Base-by-base conservation (phyloP, 2,888 invertebrate species). In the Chymomyza fuscimana region DNA sequence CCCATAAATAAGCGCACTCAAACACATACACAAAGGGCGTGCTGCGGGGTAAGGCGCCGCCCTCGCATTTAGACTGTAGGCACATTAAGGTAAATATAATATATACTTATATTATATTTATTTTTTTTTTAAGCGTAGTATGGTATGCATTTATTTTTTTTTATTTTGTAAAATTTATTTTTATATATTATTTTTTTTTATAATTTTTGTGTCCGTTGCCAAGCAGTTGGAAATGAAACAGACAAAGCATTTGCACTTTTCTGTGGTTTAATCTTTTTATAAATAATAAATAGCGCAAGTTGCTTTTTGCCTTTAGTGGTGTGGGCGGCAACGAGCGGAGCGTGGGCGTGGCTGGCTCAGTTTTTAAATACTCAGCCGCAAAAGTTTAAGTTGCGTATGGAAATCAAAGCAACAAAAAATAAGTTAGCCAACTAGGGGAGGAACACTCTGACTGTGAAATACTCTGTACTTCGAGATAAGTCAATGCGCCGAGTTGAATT, bases 271-370 rank as follows among this genome's bases (percentile, higher is more conserved):
- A 75, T 75, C 74, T 75, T 75, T 67, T 83, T 87, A 83, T 81
- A 83, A 79, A 87, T 87, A 87, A 87, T 84, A 83, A 83, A 86
- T 83, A 84, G 77, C 74, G 69, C 69, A 79, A 83, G 81, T 81
- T 86, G 67, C 70, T 50, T 52, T 70, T 65, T 70, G 73, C 66
- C 68, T 68, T 64, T 58, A 25, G 25, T 66, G n/a, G 4, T 6
- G 50, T 19, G 29, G 29, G 12, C 32, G 32, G 5, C 32, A 9
- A 7, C 1, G 32, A 1, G 32, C 32, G 22, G 0, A 25, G 12
- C 51, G 60, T 9, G 67, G 77, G 62, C 62, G 68, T 70, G 78
- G 63, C 63, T 19, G 36, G 12, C 40, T 10, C 40, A 10, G 12
- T 46, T 46, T 46, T 46, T 46, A 46, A 15, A 19, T 72, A 12